A percentile compares a stretch with the other conserved stretches of the same genome.
phyloP scores from a whole-genome alignment of 2,797 vertebrate species.

The Enteromius thamalakanensis region DNA sequence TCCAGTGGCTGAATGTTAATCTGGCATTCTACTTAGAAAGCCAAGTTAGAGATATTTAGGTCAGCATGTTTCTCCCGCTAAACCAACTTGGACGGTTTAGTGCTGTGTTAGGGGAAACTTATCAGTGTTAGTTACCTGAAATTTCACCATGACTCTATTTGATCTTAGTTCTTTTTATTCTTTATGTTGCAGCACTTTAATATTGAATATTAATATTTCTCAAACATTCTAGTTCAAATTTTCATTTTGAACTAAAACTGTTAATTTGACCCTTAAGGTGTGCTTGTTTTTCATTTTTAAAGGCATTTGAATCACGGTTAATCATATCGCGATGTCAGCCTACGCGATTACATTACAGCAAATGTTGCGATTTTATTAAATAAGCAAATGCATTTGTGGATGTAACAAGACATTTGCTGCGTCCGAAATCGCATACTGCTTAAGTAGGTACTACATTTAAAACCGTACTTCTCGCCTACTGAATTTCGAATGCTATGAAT shows the following conservation, averaged over 20 bases:
- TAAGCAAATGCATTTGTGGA: too few species aligned
- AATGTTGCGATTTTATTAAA: too few species aligned
- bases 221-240: too few species aligned
- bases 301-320: not conserved
- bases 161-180: not conserved
- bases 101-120: not conserved
- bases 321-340: too few species aligned
- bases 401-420: too few species aligned
- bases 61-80: slow-evolving; percentile 1
- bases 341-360: too few species aligned
- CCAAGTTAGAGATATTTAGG: slow-evolving; percentile 42
- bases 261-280: not conserved
- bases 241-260: too few species aligned
- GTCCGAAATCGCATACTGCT: too few species aligned
- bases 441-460: too few species aligned
- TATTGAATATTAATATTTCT: not conserved
- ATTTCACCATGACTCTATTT: not conserved
- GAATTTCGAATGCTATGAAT: too few species aligned
- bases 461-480: too few species aligned
- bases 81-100: slow-evolving; percentile 5
- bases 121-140: slow-evolving; percentile 9
- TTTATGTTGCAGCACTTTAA: not conserved
- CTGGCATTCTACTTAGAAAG: slow-evolving; percentile 32
- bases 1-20: slow-evolving; percentile 34
- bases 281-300: not conserved